Conservation (phyloP, 2,888 invertebrate species). For the Choreutis nemorana region DNA sequence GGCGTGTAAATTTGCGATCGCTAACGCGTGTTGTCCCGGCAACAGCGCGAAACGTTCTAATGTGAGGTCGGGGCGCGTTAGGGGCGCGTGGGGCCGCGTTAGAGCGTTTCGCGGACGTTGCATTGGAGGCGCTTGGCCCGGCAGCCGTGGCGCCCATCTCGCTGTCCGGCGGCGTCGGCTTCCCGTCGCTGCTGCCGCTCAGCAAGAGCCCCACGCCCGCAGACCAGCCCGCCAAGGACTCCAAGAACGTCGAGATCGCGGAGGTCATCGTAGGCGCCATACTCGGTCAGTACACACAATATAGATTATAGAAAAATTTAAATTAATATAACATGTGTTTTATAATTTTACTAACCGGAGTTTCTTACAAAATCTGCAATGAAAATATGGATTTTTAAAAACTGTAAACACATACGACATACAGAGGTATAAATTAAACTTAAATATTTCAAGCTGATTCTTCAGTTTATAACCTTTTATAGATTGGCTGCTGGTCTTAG, state of each 20-base stretch:
- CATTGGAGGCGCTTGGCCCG: slow-evolving; percentile 74
- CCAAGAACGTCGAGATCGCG: slow-evolving; percentile 93
- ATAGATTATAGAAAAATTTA: slow-evolving; percentile 1
- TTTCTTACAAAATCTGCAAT: too few relatives aligned
- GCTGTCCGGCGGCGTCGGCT: slow-evolving; percentile 75
- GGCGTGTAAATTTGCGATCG: too few relatives aligned
- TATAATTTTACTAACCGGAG: too few relatives aligned
- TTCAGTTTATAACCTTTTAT: too few relatives aligned
- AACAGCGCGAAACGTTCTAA: slow-evolving; percentile 57
- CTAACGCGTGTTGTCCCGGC: slow-evolving; percentile 28
- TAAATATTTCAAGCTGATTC: too few relatives aligned
- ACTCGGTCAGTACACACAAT: slow-evolving; percentile 79
- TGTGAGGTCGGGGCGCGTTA: slow-evolving; percentile 21
- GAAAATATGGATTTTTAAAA: too few relatives aligned
- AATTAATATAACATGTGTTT: too few relatives aligned
- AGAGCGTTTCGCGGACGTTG: slow-evolving; percentile 80
- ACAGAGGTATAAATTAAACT: too few relatives aligned
- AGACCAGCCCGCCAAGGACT: slow-evolving; percentile 79
- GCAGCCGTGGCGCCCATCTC: slow-evolving; percentile 81
- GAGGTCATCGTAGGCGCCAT: slow-evolving; percentile 98
- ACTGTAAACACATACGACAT: not conserved
- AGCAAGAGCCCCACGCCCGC: slow-evolving; percentile 84
- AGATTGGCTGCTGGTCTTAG: too few relatives aligned
- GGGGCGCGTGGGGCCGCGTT: slow-evolving; percentile 67
- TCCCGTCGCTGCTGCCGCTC: slow-evolving; percentile 76